Evolutionary conservation across 2,113 vertebrate species (phyloP), one percentile per base, ranked within the genome.

Genomic region (Ciconia stormi): DNA sequence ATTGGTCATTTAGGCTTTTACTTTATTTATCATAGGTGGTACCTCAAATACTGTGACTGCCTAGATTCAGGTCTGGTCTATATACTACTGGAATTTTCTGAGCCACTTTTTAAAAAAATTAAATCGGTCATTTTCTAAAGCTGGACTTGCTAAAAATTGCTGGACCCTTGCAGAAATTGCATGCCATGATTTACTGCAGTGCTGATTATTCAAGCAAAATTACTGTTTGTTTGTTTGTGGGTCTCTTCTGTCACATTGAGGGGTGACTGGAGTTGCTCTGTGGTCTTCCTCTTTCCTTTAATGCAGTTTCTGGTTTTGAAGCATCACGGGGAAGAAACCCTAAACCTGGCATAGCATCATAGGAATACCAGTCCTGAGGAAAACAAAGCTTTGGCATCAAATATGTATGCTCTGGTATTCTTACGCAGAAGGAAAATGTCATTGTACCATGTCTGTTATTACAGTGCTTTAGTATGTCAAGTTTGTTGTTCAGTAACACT

Each of bases 281-380:
- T 86, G 34, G 10, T 76, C 78, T 66, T 44, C 59, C 32, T 47
- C 42, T 88, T 81, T 44, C 55, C 12, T 50, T 79, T 55, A 67
- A n/a, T 76, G 23, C 18, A 36, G 32, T 20, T 77, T 18, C 58
- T 91, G 44, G 4, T 82, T 90, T 89, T 86, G 58, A 86, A 69
- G 40, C 3, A 0, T 69, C 1, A 0, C 4, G 1, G 29, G 65
- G 25, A 76, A 67, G 82, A 71, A 89, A 83, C 25, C 10, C 8
- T 74, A 50, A 88, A 82, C 29, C n/a, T 80, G 62, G 26, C 29
- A 29, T 25, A 82, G 13, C n/a, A 67, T 76, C 62, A 50, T 27
- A 63, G 70, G 47, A 92, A 38, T 63, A 32, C 3, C 11, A 46
- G 32, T 4, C 44, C 42, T 38, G 32, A 77, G 49, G 62, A 55